Base-by-base conservation (phyloP, 2,888 invertebrate species). In the Sericinus montela region DNA sequence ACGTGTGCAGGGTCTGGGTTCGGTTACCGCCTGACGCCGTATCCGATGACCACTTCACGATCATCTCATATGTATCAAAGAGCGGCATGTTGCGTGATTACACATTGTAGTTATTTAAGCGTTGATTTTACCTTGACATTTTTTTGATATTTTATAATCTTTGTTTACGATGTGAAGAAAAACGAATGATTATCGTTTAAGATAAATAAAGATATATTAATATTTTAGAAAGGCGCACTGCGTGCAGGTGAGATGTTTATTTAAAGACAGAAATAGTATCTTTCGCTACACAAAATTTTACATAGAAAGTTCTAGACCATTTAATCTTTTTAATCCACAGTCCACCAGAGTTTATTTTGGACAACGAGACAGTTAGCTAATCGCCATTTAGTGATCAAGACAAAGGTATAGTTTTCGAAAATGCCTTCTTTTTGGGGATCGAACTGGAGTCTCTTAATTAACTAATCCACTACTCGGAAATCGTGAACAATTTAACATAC, bases 1-100 rank as follows among this genome's bases (percentile, higher is more conserved):
- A 79, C 78, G 75, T 75, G 76, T 69, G 75, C 72, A 62, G 63
- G 58, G 32, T 53, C 55, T 43, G 53, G 66, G 69, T 74, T 74
- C 75, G 78, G 76, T 79, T 75, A 75, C 83, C 80, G 76, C 55
- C 80, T 81, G 82, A 80, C 67, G 63, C 62, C 58, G 51, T 63
- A 63, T 65, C 62, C 40, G 52, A 36, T 52, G 47, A 25, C 53
- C 73, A 72, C 73, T 71, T 45, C 45, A 8, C 42, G 39, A 34
- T 28, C 36, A 28, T 29, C 45, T 45, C 37, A 42, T 14, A 23
- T 45, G 16, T 45, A 45, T 46, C 50, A 51, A 51, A 51, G 50
- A 14, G 50, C 49, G 45, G 50, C 45, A 32, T 14, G n/a, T 51
- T 34, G 45, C 50, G 42, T 51, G 45, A 37, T 25, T 25, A 25